Evolutionary conservation across 2,888 invertebrate species (phyloP).

Genomic region (Diaperis boleti): DNA sequence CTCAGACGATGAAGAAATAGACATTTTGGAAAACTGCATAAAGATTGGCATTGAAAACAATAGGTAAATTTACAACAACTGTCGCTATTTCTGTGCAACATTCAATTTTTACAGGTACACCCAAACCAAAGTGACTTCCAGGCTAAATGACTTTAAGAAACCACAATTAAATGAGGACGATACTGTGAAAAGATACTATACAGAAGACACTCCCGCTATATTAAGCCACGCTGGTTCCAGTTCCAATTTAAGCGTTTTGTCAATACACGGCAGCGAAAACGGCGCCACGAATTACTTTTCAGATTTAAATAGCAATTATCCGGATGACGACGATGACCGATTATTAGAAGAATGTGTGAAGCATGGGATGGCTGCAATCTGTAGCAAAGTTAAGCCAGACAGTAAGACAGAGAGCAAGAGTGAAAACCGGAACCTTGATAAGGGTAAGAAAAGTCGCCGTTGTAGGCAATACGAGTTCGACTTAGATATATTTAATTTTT

Average conservation of each 20-base stretch:
- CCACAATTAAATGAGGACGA: constrained; percentile 63
- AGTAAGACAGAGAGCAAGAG: too few species aligned
- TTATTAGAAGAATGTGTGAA: constrained; percentile 73
- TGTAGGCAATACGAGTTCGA: too few species aligned
- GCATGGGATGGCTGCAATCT: constrained; percentile 62
- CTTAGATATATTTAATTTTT: too few species aligned
- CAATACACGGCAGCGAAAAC: constrained; percentile 64
- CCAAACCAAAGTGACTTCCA: constrained; percentile 12
- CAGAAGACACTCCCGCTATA: constrained; percentile 89
- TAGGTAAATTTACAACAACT: constrained; percentile 4
- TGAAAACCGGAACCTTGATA: too few species aligned
- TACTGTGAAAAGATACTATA: constrained; percentile 82
- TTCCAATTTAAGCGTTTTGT: constrained; percentile 81
- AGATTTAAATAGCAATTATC: constrained; percentile 73
- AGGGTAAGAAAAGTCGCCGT: too few species aligned
- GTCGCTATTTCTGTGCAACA: background rate
- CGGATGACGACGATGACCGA: constrained; percentile 73
- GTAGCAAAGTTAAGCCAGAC: constrained; percentile 35
- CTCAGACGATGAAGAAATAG: constrained; percentile 6
- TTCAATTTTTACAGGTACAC: constrained; percentile 5
- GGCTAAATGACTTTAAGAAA: constrained; percentile 3
- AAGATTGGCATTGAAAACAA: constrained; percentile 5
- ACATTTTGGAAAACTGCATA: constrained; percentile 20
- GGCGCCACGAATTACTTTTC: constrained; percentile 68
- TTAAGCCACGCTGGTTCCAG: constrained; percentile 88